Percentiles rank a stretch among this genome's conserved stretches.
Evolutionary conservation across 2,888 invertebrate species (phyloP).

Genomic region (Minunthozetes semirufus): DNA sequence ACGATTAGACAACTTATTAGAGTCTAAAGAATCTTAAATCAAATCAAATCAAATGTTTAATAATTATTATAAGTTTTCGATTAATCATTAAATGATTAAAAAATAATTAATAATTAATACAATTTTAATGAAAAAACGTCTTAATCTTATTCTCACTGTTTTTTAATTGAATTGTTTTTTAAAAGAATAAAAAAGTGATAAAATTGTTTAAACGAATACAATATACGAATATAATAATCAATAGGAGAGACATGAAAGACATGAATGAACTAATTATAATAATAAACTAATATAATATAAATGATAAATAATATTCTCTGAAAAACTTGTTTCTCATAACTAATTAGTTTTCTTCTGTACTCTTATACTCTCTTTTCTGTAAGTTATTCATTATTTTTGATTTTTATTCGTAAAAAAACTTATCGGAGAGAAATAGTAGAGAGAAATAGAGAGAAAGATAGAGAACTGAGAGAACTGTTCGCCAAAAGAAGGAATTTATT

Average conservation of each 20-base stretch:
- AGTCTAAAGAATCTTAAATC: no score
- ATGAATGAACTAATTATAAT: conserved; percentile 18
- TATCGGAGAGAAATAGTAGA: no score
- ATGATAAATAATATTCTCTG: background rate
- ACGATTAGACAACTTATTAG: no score
- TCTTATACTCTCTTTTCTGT: background rate
- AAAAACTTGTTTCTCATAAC: conserved; percentile 1
- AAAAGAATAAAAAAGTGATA: background rate
- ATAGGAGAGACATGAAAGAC: conserved; percentile 1
- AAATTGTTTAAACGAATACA: background rate
- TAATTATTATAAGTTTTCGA: no score
- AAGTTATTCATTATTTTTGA: background rate
- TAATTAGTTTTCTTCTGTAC: background rate
- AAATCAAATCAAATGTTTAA: no score
- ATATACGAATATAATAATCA: background rate
- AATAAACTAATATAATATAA: conserved; percentile 2
- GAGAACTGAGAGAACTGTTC: background rate
- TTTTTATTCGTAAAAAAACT: no score
- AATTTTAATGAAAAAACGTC: background rate
- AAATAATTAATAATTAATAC: no score
- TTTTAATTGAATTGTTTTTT: background rate
- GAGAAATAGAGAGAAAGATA: no score
- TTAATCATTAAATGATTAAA: no score
- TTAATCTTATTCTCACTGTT: background rate
- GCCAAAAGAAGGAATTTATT: background rate